A percentile compares a stretch with the other conserved stretches of the same genome.
Evolutionary conservation across 2,888 invertebrate genomes (phyloP).

Genomic region (Oscheius sp.): DNA sequence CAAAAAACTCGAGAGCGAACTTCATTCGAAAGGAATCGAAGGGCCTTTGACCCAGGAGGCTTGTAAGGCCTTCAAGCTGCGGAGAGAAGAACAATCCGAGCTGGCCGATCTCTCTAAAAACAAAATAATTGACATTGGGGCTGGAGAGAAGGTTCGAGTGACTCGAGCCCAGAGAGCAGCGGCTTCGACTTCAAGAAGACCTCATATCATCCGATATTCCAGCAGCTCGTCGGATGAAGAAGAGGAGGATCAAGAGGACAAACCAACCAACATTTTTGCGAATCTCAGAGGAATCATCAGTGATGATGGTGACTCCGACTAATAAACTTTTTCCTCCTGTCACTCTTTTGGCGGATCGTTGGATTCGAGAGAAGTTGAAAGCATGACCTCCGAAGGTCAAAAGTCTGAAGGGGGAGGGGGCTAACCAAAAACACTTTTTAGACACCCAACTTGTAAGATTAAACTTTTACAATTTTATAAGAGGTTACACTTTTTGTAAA

Average conservation of each 20-base stretch:
- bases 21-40: conserved; percentile 12
- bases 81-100: conserved; percentile 19
- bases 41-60: conserved; percentile 17
- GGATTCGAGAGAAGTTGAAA: too few species aligned
- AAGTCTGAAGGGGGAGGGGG: too few species aligned
- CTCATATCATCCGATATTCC: background rate
- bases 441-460: too few species aligned
- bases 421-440: too few species aligned
- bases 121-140: conserved; percentile 23
- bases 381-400: too few species aligned
- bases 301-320: conserved; percentile 15
- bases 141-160: conserved; percentile 11
- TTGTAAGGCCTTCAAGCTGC: conserved; percentile 13
- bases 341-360: too few species aligned
- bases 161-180: conserved; percentile 19
- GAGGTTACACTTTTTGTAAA: too few species aligned
- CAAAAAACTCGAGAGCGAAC: conserved; percentile 21
- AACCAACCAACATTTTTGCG: conserved; percentile 6
- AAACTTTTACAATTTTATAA: too few species aligned
- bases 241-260: conserved; percentile 1
- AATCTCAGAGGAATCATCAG: conserved; percentile 21
- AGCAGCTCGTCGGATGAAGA: background rate
- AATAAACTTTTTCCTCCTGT: background rate
- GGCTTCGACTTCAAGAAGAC: background rate
- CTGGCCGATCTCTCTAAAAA: conserved; percentile 22